Conservation (phyloP, 2,888 invertebrate species). For the Heliconius sara region DNA sequence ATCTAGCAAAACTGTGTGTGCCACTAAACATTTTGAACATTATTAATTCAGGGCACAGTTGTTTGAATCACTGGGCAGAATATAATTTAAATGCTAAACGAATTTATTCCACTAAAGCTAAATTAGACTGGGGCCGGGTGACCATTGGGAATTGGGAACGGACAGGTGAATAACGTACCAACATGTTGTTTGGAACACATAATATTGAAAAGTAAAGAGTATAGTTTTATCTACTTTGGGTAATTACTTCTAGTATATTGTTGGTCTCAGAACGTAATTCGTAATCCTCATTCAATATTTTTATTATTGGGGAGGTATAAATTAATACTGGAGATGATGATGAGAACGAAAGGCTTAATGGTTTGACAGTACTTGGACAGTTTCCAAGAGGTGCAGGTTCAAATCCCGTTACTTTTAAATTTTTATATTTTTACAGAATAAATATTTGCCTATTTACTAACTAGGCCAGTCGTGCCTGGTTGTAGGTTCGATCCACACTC, state of each 20-base stretch:
- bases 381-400: too few relatives aligned
- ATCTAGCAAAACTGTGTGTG: constrained; percentile 80
- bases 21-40: constrained; percentile 80
- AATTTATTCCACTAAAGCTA: constrained; percentile 77
- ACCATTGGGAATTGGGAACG: constrained; percentile 67
- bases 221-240: constrained; percentile 12
- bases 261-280: not conserved
- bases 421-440: too few relatives aligned
- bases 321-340: too few relatives aligned
- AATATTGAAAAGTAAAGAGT: constrained; percentile 34
- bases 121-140: constrained; percentile 68
- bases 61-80: constrained; percentile 77
- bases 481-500: too few relatives aligned
- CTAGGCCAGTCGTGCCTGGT: too few relatives aligned
- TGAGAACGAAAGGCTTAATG: too few relatives aligned
- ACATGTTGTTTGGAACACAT: constrained; percentile 39
- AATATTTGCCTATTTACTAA: too few relatives aligned
- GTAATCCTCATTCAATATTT: not conserved
- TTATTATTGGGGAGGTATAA: not conserved
- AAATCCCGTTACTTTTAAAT: too few relatives aligned
- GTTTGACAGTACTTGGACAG: too few relatives aligned
- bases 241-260: constrained; percentile 3
- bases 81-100: constrained; percentile 82
- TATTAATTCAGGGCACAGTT: constrained; percentile 80
- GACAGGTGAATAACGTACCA: constrained; percentile 60